phyloP scores from a whole-genome alignment of 2,797 vertebrate species.

The Phoebastria nigripes region DNA sequence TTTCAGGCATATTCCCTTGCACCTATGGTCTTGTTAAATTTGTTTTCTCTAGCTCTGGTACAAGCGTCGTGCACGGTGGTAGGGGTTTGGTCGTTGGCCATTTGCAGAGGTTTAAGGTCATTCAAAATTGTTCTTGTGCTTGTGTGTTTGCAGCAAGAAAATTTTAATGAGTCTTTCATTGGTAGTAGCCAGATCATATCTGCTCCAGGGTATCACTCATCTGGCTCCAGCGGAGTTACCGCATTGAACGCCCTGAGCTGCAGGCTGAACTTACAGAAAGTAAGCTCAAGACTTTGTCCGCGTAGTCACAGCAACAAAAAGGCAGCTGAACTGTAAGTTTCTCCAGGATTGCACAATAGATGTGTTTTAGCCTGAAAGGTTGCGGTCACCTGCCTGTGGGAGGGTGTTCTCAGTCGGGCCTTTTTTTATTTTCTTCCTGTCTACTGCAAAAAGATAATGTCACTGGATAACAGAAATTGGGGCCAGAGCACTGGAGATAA shows the following conservation, averaged over 20 bases:
- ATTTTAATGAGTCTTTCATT: constrained; percentile 42
- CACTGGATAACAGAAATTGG: background rate
- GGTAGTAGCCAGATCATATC: constrained; percentile 9
- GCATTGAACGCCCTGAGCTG: background rate
- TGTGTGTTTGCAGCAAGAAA: constrained; percentile 17
- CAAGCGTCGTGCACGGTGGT: background rate
- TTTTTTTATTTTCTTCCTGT: background rate
- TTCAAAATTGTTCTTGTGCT: constrained; percentile 4
- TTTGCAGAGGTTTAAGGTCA: constrained; percentile 2
- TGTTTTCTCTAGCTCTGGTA: background rate
- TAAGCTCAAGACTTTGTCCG: background rate
- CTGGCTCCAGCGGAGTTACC: constrained; percentile 34
- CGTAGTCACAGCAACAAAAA: background rate
- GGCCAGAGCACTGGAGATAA: background rate
- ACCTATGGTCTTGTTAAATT: constrained; percentile 7
- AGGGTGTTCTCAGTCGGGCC: background rate
- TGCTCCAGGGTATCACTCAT: constrained; percentile 20
- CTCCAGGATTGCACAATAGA: background rate
- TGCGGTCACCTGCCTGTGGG: background rate
- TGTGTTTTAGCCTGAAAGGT: background rate
- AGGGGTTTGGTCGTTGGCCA: background rate
- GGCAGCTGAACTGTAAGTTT: background rate
- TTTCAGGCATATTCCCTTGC: background rate
- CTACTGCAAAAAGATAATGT: background rate
- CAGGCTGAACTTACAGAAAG: background rate